phyloP scores from a whole-genome alignment of 1,140 invertebrate species.

The Rhagoletis pomonella region DNA sequence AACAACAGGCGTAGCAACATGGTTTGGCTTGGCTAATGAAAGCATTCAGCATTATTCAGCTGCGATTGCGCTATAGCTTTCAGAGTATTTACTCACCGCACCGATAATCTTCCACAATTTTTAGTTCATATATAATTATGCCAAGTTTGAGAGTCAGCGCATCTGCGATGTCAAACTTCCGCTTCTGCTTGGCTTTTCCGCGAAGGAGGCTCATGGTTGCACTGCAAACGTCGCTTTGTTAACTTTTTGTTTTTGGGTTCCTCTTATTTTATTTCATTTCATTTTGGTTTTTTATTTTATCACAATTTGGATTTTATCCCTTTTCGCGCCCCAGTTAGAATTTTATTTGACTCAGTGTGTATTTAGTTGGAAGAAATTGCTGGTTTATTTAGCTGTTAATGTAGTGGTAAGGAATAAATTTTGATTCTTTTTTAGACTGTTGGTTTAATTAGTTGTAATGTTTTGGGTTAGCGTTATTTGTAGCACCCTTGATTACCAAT shows the following conservation, averaged over 20 bases:
- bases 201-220: not conserved
- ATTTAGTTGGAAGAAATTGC: not conserved
- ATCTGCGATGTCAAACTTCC: not conserved
- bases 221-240: too few relatives aligned
- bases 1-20: conserved; percentile 18
- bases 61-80: not conserved
- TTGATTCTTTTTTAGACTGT: not conserved
- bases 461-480: too few relatives aligned
- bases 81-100: not conserved
- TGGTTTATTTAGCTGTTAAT: not conserved
- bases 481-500: not conserved
- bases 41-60: not conserved
- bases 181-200: not conserved
- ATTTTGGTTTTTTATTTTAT: not conserved
- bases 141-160: not conserved
- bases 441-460: too few relatives aligned
- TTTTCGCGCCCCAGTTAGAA: not conserved
- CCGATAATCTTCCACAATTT: not conserved
- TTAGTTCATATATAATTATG: not conserved
- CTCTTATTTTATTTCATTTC: too few relatives aligned
- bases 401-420: not conserved
- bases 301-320: not conserved
- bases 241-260: too few relatives aligned
- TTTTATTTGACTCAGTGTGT: not conserved
- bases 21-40: not conserved